Base-by-base conservation (phyloP, 2,113 vertebrate species). In the Emydocephalus ijimae region DNA sequence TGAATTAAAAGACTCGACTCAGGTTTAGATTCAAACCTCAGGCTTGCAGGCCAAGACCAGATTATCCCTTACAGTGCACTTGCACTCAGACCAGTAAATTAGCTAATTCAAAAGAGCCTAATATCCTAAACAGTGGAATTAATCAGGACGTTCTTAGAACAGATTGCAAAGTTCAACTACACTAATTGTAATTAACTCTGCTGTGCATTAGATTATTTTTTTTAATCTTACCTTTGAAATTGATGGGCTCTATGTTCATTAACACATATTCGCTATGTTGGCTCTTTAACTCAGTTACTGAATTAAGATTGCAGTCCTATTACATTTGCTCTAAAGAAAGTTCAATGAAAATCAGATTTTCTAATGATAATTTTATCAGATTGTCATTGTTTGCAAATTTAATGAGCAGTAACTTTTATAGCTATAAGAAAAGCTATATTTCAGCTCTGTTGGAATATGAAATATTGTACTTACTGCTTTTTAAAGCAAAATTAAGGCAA, bases 161-260 rank as follows among this genome's bases (percentile, higher is more conserved):
- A 88, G 26, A 86, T 81, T 39, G 88, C 21, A 14, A 61, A 59
- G 21, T 85, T 81, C 57, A 64, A 15, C 85, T 69, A n/a, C 11
- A 85, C 20, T 34, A n/a, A 89, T 89, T 89, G 81, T 48, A 57
- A 85, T 88, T 85, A 59, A 59, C 3, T 61, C 88, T 85, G 24
- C 43, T 48, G 54, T 85, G 1, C 12, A 21, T 56, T 69, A 39
- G n/a, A 52, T 92, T 39, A 88, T 61, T 89, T 89, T 21, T 50
- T 89, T 92, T 48, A 48, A 92, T 92, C n/a, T 81, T 92, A 89
- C 14, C 24, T 85, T 57, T 56, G 69, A 88, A 92, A 50, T 14
- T 50, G 55, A 45, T 45, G 34, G 29, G 48, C 2, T 59, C 29
- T 26, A 1, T 86, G 43, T 43, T 85, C 11, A 85, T 57, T 90